A percentile compares a stretch with the other conserved stretches of the same genome.
These are phyloP conservation scores for Pyralis farinalis DNA, from an alignment of 2,888 invertebrate genomes.

Conservation along the genomic window DNA sequence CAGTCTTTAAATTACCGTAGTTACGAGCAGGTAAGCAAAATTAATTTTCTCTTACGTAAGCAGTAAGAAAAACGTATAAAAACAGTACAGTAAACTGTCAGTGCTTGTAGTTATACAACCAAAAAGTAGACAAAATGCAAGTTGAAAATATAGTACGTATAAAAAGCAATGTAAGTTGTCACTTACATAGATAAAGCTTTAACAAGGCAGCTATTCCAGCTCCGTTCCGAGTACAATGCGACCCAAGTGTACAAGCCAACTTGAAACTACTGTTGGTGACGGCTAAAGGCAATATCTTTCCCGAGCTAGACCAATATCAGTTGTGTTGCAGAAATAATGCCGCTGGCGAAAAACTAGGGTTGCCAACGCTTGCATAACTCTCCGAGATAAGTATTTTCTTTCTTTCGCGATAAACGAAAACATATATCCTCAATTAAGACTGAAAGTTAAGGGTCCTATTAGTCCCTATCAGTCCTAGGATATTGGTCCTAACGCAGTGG, in stretches of 20 bases:
- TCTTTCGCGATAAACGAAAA: too few species aligned
- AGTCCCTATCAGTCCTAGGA: too few species aligned
- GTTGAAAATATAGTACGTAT: not conserved
- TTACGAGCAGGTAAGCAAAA: too few species aligned
- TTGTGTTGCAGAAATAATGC: conserved; percentile 57
- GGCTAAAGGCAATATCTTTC: conserved; percentile 73
- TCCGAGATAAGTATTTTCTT: too few species aligned
- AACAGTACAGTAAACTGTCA: too few species aligned
- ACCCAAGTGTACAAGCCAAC: conserved; percentile 60
- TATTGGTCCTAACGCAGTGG: too few species aligned
- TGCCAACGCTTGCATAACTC: conserved; percentile 14
- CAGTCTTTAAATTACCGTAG: too few species aligned
- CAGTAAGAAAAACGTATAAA: too few species aligned
- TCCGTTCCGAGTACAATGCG: conserved; percentile 39
- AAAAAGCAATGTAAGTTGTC: conserved; percentile 9
- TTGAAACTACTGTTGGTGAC: conserved; percentile 59
- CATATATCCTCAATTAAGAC: too few species aligned
- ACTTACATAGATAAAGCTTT: conserved; percentile 15
- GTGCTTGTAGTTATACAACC: too few species aligned
- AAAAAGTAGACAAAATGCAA: not conserved
- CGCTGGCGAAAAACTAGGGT: conserved; percentile 36
- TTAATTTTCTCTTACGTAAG: too few species aligned
- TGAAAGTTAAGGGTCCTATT: too few species aligned
- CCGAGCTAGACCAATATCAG: conserved; percentile 62
- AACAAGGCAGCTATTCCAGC: conserved; percentile 34